Conservation (phyloP, 2,888 invertebrate species). For the Parascotia fuliginaria region DNA sequence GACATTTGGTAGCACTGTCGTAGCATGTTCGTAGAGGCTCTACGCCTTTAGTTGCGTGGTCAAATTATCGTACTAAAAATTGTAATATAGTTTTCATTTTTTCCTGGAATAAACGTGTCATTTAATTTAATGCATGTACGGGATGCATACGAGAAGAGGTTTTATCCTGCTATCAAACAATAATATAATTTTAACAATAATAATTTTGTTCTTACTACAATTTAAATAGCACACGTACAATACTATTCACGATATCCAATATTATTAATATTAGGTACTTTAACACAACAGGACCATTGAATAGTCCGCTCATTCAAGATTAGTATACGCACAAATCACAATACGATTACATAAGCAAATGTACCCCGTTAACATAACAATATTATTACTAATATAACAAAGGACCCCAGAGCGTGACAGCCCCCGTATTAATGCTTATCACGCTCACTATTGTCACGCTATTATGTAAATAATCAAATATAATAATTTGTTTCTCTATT, state of each 20-base stretch:
- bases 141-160: no score
- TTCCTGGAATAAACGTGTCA: no score
- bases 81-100: no score
- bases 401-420: slow-evolving; percentile 21
- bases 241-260: background rate
- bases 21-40: slow-evolving; percentile 42
- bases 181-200: no score
- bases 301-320: slow-evolving; percentile 4
- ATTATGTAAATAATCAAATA: slow-evolving; percentile 63
- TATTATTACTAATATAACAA: slow-evolving; percentile 32
- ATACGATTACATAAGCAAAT: slow-evolving; percentile 1
- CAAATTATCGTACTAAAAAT: no score
- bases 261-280: background rate
- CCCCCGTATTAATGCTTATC: slow-evolving; percentile 44
- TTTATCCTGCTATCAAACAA: no score
- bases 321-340: slow-evolving; percentile 6
- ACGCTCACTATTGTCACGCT: slow-evolving; percentile 42
- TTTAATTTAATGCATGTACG: no score
- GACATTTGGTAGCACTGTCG: slow-evolving; percentile 9
- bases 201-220: no score
- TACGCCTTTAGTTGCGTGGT: no score
- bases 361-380: slow-evolving; percentile 18
- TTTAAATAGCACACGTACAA: no score
- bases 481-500: slow-evolving; percentile 54
- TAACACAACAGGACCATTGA: slow-evolving; percentile 4